phyloP scores from a whole-genome alignment of 2,113 vertebrate species.

The Anguilla japonica region DNA sequence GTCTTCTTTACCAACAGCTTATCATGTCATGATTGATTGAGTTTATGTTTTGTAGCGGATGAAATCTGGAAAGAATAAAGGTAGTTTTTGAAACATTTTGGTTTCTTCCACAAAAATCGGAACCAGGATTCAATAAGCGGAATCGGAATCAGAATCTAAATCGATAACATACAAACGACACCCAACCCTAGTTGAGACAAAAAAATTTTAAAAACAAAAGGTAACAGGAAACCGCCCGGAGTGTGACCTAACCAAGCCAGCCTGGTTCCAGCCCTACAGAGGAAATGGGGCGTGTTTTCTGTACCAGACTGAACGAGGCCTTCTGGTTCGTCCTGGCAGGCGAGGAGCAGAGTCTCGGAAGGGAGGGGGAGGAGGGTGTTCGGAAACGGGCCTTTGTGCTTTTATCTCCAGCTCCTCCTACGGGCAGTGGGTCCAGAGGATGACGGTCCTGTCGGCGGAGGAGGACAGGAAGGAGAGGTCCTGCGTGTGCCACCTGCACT shows the following conservation, averaged over 20 bases:
- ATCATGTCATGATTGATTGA: too few species aligned
- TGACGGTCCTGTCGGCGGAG: constrained; percentile 97
- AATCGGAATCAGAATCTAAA: too few species aligned
- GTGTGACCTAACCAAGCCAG: constrained; percentile 61
- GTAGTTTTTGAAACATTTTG: too few species aligned
- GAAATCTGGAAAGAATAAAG: too few species aligned
- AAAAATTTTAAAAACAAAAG: neutral
- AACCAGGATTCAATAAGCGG: too few species aligned
- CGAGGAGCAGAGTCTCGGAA: neutral
- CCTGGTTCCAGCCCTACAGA: constrained; percentile 80
- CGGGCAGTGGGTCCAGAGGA: constrained; percentile 93
- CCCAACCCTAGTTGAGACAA: too few species aligned
- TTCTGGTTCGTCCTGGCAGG: neutral
- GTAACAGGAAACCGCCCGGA: constrained; percentile 37
- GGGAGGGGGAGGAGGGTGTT: neutral
- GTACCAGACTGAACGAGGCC: neutral
- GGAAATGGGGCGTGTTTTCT: constrained; percentile 57
- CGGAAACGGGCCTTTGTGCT: constrained; percentile 56
- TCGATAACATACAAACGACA: too few species aligned
- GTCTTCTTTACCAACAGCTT: too few species aligned
- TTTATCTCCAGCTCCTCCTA: constrained; percentile 58
- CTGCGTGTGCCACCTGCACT: constrained; percentile 95
- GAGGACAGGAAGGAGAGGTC: constrained; percentile 97
- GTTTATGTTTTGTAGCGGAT: too few species aligned
- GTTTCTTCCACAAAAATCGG: too few species aligned